Evolutionary conservation across 1,140 invertebrate species (phyloP).

Genomic region (Apis cerana): DNA sequence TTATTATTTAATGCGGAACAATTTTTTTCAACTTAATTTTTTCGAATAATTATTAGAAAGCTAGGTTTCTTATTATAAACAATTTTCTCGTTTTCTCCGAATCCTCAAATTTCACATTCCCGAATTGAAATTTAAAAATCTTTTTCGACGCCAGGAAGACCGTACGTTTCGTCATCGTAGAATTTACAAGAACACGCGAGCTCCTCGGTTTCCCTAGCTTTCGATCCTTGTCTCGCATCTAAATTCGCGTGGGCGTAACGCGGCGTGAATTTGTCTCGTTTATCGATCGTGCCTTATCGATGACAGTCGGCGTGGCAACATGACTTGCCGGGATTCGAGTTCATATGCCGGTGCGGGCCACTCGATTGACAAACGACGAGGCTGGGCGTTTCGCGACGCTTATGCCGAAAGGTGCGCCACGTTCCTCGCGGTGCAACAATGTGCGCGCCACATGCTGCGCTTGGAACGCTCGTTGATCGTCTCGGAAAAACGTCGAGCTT

Average conservation of each 20-base stretch:
- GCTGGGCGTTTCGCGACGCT: constrained; percentile 6
- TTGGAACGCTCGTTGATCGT: not conserved
- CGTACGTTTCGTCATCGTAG: not conserved
- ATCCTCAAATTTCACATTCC: too few relatives aligned
- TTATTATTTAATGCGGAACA: too few relatives aligned
- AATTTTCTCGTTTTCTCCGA: too few relatives aligned
- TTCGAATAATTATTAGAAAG: too few relatives aligned
- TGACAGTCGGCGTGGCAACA: constrained; percentile 40
- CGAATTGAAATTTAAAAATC: too few relatives aligned
- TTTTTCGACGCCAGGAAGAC: not conserved
- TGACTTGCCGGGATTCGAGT: constrained; percentile 24
- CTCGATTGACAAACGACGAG: constrained; percentile 30
- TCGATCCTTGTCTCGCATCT: constrained; percentile 20
- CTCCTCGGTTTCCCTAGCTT: not conserved
- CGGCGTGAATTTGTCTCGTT: constrained; percentile 43
- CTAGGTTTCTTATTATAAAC: too few relatives aligned
- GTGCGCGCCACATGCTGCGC: not conserved
- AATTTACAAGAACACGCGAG: constrained; percentile 41
- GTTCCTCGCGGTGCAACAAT: not conserved
- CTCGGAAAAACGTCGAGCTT: constrained; percentile 1
- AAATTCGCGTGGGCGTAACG: constrained; percentile 47
- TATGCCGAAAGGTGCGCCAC: constrained; percentile 14
- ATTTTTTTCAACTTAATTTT: too few relatives aligned
- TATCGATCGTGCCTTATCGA: constrained; percentile 45
- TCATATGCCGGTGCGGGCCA: not conserved